phyloP scores from a whole-genome alignment of 2,113 vertebrate genomes.

The Climacteris rufus region DNA sequence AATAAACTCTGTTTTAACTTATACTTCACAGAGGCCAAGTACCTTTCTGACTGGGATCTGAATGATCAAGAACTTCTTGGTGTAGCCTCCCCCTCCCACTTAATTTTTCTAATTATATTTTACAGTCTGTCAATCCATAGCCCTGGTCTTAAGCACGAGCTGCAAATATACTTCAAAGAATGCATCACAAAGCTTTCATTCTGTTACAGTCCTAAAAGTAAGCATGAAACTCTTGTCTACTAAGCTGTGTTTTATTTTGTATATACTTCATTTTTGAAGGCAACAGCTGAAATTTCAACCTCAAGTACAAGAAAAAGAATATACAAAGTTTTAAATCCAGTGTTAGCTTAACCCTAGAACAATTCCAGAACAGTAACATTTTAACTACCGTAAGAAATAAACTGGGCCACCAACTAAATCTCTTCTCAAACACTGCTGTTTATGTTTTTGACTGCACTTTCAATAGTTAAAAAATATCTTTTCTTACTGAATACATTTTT shows the following conservation, averaged over 20 bases:
- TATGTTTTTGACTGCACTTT: background rate
- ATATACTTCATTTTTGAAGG: background rate
- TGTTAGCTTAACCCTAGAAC: background rate
- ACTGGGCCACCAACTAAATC: background rate
- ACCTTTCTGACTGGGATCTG: background rate
- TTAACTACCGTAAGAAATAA: background rate
- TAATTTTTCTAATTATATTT: background rate
- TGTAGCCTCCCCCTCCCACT: fast-evolving
- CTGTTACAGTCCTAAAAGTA: background rate
- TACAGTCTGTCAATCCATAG: background rate
- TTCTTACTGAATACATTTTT: background rate
- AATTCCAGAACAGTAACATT: background rate
- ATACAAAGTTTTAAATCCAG: background rate
- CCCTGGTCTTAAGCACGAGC: background rate
- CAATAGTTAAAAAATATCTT: background rate
- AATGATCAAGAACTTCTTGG: background rate
- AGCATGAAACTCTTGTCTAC: background rate
- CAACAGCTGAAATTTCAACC: background rate
- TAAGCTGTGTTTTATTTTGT: background rate
- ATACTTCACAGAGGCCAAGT: background rate
- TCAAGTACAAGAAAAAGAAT: background rate
- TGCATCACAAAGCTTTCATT: background rate
- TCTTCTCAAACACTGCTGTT: background rate
- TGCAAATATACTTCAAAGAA: background rate
- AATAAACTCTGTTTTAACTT: background rate